Conservation (phyloP, 2,113 vertebrate species). For the Arenaria interpres region DNA sequence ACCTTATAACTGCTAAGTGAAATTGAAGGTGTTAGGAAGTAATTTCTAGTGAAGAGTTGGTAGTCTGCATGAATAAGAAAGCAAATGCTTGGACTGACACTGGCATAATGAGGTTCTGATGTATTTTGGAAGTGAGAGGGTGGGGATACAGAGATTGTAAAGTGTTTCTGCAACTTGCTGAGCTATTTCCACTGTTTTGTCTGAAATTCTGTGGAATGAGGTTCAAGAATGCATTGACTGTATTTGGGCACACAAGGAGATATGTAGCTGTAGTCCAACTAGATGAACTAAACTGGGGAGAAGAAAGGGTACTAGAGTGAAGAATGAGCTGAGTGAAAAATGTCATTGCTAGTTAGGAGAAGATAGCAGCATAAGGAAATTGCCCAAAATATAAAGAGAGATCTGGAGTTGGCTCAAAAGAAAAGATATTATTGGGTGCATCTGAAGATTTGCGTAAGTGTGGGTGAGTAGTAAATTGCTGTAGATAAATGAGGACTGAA, state of each 20-base stretch:
- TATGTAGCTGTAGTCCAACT: neutral
- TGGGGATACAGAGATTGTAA: neutral
- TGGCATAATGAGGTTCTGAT: neutral
- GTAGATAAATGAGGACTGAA: neutral
- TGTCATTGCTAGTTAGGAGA: neutral
- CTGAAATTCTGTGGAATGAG: neutral
- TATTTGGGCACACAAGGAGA: neutral
- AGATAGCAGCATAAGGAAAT: neutral
- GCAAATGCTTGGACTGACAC: neutral
- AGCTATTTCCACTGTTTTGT: neutral
- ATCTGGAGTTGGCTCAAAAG: neutral
- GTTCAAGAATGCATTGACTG: neutral
- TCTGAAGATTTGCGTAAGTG: neutral
- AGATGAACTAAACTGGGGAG: neutral
- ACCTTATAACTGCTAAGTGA: neutral
- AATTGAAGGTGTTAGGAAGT: neutral
- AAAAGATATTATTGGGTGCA: neutral
- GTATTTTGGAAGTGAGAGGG: neutral
- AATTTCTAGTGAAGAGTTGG: neutral
- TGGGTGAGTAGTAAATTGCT: neutral
- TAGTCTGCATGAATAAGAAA: neutral
- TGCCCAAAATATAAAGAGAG: neutral
- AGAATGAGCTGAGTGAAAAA: neutral
- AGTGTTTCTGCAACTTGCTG: neutral
- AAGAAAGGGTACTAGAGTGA: neutral